Evolutionary conservation across 2,113 vertebrate species (phyloP), one percentile per base, ranked within the genome.

Genomic region (Sclerurus mexicanus): DNA sequence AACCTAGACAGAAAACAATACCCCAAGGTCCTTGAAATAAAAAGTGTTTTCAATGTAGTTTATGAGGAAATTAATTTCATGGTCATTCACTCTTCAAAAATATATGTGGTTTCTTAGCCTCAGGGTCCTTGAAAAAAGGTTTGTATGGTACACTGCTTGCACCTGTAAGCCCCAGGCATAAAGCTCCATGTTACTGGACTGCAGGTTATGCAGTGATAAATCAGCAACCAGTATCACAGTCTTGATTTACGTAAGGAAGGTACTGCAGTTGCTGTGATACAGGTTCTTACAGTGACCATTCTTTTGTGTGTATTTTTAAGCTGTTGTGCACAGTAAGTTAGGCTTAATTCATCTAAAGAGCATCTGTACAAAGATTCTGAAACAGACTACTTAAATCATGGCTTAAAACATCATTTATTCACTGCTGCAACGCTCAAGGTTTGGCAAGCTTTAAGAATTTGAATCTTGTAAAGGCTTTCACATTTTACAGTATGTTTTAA

Each of bases 161-260:
- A 94, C 91, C 80, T 97, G 84, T 87, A 85, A 93, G 87, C 92
- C 73, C 17, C 64, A 72, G 88, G 79, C 83, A 56, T 52, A 37
- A 66, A 81, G 42, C 22, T 86, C 14, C 21, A 2, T 68, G 52
- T 71, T 87, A 83, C 30, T 81, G 60, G 42, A 19, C 35, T 67
- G 52, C 46, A 69, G 58, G 37, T 64, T 39, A 58, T 66, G 49
- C 77, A 64, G 74, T 28, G 33, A 42, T 90, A 89, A 87, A 66
- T 83, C 79, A 93, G 72, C 79, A 83, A 14, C 7, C 37, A 62
- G 17, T 85, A 62, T 56, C 11, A 2, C 46, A 80, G 75, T 35
- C 35, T 62, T 71, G 24, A 47, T 81, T 42, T 86, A 1, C 67
- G 76, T 84, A 18, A 80, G 58, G 46, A 80, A 66, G 52, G 15